Conservation (phyloP, 1,140 invertebrate genomes). For the Spodoptera frugiperda region DNA sequence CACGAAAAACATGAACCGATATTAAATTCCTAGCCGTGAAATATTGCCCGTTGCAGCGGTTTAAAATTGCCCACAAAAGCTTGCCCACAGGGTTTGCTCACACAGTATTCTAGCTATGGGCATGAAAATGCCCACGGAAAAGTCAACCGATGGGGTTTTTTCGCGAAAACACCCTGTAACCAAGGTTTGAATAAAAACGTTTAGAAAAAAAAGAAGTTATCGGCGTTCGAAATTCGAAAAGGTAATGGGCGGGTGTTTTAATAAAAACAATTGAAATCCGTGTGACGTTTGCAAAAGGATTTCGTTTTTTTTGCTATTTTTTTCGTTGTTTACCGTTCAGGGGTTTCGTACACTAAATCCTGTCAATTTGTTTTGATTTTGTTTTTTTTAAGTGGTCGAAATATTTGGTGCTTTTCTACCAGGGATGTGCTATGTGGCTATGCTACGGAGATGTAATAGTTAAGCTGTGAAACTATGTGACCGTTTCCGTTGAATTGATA, state of each 20-base stretch:
- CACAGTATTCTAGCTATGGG: neutral
- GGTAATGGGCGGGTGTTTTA: neutral
- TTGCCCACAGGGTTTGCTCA: neutral
- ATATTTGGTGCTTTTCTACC: too few species aligned
- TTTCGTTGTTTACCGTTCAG: neutral
- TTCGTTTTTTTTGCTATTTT: neutral
- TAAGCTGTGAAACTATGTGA: too few species aligned
- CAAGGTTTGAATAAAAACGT: conserved; percentile 2
- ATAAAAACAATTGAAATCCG: neutral
- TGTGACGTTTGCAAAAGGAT: neutral
- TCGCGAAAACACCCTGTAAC: neutral
- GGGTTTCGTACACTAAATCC: too few species aligned
- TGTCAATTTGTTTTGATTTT: too few species aligned
- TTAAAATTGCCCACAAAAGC: conserved; percentile 33
- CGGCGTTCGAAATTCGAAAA: neutral
- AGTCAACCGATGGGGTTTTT: neutral
- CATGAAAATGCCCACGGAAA: neutral
- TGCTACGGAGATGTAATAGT: too few species aligned
- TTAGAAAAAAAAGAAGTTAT: too few species aligned
- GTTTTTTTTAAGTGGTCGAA: too few species aligned
- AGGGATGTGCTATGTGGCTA: too few species aligned
- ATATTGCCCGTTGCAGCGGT: conserved; percentile 43
- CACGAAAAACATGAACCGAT: conserved; percentile 49
- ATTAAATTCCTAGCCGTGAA: conserved; percentile 57
- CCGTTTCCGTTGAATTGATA: too few species aligned